A percentile compares a stretch with the other conserved stretches of the same genome.
phyloP scores from a whole-genome alignment of 2,888 invertebrate genomes.

The Lepas anatifera region DNA sequence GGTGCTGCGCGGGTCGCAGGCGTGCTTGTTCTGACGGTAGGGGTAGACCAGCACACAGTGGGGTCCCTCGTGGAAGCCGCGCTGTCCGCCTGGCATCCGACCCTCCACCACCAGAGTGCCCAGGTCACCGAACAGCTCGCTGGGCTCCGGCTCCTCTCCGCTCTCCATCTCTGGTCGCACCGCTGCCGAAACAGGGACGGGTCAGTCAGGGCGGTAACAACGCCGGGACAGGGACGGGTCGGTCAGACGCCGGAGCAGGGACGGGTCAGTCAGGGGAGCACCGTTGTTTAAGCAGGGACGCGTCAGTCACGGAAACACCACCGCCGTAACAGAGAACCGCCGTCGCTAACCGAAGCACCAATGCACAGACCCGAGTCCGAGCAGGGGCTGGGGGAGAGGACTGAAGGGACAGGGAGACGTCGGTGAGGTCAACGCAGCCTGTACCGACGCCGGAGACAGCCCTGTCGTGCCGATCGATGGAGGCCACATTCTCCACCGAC shows the following conservation, averaged over 20 bases:
- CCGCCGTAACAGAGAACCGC: too few relatives aligned
- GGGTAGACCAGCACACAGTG: slow-evolving; percentile 23
- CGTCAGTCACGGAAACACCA: too few relatives aligned
- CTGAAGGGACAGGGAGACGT: too few relatives aligned
- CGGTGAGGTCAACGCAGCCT: too few relatives aligned
- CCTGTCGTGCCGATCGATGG: too few relatives aligned
- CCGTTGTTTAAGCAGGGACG: too few relatives aligned
- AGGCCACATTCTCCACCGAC: too few relatives aligned
- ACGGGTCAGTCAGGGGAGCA: not conserved
- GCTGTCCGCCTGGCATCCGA: slow-evolving; percentile 38
- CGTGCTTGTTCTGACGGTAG: slow-evolving; percentile 28
- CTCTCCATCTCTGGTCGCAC: slow-evolving; percentile 19
- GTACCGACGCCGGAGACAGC: too few relatives aligned
- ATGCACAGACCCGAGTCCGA: too few relatives aligned
- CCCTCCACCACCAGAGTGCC: slow-evolving; percentile 50
- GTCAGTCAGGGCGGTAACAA: not conserved
- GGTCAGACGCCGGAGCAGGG: not conserved
- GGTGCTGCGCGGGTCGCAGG: slow-evolving; percentile 30
- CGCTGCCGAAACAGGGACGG: not conserved
- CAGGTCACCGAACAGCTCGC: slow-evolving; percentile 43
- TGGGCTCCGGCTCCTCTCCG: slow-evolving; percentile 34
- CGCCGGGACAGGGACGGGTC: not conserved
- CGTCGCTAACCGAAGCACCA: too few relatives aligned
- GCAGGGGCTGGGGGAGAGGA: too few relatives aligned
- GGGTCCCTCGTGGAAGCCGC: slow-evolving; percentile 24